Evolutionary conservation across 2,797 vertebrate species (phyloP).

Genomic region (Arnoldichthys spilopterus): DNA sequence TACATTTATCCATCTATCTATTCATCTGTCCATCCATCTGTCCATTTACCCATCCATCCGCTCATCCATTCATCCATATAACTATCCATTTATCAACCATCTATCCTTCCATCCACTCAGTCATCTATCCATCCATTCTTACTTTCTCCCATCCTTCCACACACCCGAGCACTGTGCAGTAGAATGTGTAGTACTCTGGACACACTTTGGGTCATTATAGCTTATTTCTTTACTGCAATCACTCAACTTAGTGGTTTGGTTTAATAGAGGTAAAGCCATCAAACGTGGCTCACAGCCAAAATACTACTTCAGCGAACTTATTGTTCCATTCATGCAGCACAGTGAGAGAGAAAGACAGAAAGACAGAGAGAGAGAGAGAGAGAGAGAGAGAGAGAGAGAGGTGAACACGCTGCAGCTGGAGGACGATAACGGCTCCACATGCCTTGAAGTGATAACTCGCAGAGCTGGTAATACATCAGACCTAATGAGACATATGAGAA

Average conservation of each 20-base stretch:
- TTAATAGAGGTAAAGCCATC: background rate
- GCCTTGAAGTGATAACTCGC: background rate
- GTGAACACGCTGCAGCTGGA: background rate
- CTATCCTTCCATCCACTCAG: too few relatives aligned
- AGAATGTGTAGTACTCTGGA: background rate
- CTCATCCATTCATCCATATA: too few relatives aligned
- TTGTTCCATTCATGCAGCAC: background rate
- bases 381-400: background rate
- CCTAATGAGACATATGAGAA: background rate
- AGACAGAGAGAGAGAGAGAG: background rate
- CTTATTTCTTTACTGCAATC: background rate
- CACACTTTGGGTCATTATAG: background rate
- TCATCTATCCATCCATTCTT: too few relatives aligned
- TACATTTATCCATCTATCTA: too few relatives aligned
- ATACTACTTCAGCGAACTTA: background rate
- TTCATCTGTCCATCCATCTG: too few relatives aligned
- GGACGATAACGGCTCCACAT: background rate
- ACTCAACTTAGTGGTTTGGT: background rate
- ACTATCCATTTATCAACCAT: too few relatives aligned
- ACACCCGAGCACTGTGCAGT: too few relatives aligned
- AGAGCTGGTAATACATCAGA: background rate
- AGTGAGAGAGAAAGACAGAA: too few relatives aligned
- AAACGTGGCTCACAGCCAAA: background rate
- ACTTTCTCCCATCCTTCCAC: background rate
- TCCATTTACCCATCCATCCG: too few relatives aligned